Base-by-base conservation (phyloP, 2,797 vertebrate genomes). In the Ispidina lecontei region DNA sequence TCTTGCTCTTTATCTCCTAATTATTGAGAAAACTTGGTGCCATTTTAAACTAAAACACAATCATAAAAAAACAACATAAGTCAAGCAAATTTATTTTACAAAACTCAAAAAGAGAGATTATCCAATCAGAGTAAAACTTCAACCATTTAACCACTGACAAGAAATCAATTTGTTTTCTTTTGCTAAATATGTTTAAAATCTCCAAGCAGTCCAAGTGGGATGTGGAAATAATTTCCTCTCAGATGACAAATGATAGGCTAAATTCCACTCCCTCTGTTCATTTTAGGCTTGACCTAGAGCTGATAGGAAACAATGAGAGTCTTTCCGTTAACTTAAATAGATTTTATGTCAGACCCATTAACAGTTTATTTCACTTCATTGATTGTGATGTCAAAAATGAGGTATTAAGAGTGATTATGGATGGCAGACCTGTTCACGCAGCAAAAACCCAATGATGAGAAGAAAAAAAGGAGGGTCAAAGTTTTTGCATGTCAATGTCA, bases 361-460 rank as follows among this genome's bases (percentile, higher is more conserved):
- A 80, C 71, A 94, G 80, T 73, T 95, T 94, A 93, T 91, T 96
- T 92, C 71, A 73, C 80, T 90, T 76, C 83, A 95, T 90, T 94
- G 92, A 93, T 76, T 76, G 71, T 17, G 49, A 91, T 91, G 92
- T 88, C 87, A 90, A 75, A 94, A 80, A 83, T 87, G 79, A 94
- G 78, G 60, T 84, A 91, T 74, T 90, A 67, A 68, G 67, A 69
- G 54, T 51, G 75, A 94, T 89, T 89, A 72, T 9, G 26, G 86
- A 74, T 44, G 35, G 71, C 84, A 80, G 79, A 73, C 46, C 44
- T 13, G 2, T 51, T 54, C 22, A 3, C 55, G 52, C 60, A 80
- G 49, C 25, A 29, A 70, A 93, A 87, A 19, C 4, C 4, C 60
- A 60, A 3, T 4, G 33, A 41, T 55, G 69, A 69, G 60, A 54